A percentile compares a stretch with the other conserved stretches of the same genome.
Conservation (phyloP, 2,797 vertebrate species). For the Cuniculus paca region DNA sequence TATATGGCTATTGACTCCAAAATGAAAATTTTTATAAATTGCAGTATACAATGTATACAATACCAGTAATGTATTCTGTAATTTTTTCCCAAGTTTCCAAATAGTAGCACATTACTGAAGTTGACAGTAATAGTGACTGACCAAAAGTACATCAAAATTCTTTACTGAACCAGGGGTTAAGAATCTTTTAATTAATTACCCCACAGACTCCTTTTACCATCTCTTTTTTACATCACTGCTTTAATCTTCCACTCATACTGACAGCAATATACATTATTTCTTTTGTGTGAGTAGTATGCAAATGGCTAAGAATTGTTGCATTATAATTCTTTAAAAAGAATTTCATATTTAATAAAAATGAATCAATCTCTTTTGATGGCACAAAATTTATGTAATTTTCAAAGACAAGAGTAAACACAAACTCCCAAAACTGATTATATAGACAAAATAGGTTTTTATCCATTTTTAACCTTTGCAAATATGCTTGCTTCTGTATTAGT, state of each 20-base stretch:
- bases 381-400: slow-evolving; percentile 6
- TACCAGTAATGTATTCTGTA: slow-evolving; percentile 33
- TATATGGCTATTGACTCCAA: slow-evolving; percentile 51
- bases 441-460: background rate
- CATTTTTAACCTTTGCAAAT: background rate
- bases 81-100: slow-evolving; percentile 5
- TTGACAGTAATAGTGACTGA: background rate
- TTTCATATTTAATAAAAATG: background rate
- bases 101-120: slow-evolving; percentile 24
- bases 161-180: background rate
- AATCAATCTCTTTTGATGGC: background rate
- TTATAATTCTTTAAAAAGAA: background rate
- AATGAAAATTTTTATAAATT: slow-evolving; percentile 66
- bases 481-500: background rate
- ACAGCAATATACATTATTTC: background rate
- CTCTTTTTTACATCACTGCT: background rate
- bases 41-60: background rate
- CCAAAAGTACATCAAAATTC: background rate
- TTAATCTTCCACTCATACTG: background rate
- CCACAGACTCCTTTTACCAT: background rate
- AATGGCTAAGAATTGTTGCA: background rate
- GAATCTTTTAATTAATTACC: background rate
- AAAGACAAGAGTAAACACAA: background rate
- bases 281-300: background rate
- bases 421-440: background rate